Base-by-base conservation (phyloP, 2,888 invertebrate species). In the Shargacucullia verbasci region DNA sequence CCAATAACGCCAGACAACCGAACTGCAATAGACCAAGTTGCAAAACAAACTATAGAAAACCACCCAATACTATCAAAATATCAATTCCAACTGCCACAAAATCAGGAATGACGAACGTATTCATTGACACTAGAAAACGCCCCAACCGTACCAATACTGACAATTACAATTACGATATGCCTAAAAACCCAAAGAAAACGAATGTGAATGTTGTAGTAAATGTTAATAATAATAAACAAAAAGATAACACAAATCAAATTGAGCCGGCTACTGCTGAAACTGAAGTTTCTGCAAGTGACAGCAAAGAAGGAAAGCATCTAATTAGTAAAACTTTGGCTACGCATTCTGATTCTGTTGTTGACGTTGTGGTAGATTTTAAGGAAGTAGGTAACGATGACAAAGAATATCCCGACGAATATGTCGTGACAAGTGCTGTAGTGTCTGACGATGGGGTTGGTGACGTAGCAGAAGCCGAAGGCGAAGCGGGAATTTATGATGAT, bases 91-190 rank as follows among this genome's bases (percentile, higher is more conserved):
- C 61, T 12, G 47, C 13, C 7, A 15, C 39, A 12, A 61, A 50
- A 44, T 53, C 65, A 35, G 60, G 67, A 40, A 72, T 60, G 44
- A 70, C 81, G 0, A 80, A 79, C 15, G 78, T 88, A 33, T 65
- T 77, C 2, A 74, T 87, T 40, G 79, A 83, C 27, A 68, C 77
- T 2, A 68, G 45, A 15, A 68, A 43, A 43, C 40, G 34, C 10
- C 38, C 49, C 0, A 57, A 45, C 0, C 6, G 11, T 11, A 25
- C 31, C 34, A 37, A 35, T 12, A 41, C 0, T 14, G 11, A 11
- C 2, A 27, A 50, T 12, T 8, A 20, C 6, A 35, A 12, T 2
- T 20, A 4, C 20, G 15, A 15, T 3, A 38, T 12, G 20, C 12
- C 12, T 13, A 54, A 27, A 4, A 10, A 20, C 1, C 46, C 39